Evolutionary conservation across 2,113 vertebrate genomes (phyloP).

Genomic region (Pterocles orientalis): DNA sequence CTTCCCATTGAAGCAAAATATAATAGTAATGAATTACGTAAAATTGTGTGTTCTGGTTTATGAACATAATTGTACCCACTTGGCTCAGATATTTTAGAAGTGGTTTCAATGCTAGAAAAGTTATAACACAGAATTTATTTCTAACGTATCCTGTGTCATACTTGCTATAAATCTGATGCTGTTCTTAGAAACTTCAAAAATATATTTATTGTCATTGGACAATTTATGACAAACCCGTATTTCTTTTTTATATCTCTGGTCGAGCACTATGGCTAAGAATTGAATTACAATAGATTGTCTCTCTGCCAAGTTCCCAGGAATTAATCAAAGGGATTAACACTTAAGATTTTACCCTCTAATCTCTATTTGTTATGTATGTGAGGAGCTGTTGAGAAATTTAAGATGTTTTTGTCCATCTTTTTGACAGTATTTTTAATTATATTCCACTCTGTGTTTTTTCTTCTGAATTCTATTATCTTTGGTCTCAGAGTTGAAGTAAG

Average conservation of each 20-base stretch:
- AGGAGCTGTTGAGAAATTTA: background rate
- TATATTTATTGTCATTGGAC: background rate
- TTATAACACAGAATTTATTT: background rate
- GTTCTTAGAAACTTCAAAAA: background rate
- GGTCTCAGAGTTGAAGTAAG: background rate
- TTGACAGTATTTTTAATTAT: background rate
- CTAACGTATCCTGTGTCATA: background rate
- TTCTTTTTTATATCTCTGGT: background rate
- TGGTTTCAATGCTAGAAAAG: background rate
- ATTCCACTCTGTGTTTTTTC: background rate
- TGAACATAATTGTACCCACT: background rate
- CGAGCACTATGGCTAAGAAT: background rate
- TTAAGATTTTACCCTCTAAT: background rate
- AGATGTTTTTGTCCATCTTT: background rate
- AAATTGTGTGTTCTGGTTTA: background rate
- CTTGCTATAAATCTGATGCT: background rate
- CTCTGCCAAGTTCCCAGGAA: background rate
- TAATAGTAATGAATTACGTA: background rate
- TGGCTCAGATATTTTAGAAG: background rate
- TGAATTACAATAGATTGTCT: background rate
- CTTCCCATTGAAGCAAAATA: background rate
- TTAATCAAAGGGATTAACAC: background rate
- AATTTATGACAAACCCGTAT: fast-evolving
- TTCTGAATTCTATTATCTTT: background rate
- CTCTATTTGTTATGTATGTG: background rate